A percentile compares a stretch with the other conserved stretches of the same genome.
Evolutionary conservation across 2,888 invertebrate species (phyloP).

Genomic region (Pogonocherus hispidulus): DNA sequence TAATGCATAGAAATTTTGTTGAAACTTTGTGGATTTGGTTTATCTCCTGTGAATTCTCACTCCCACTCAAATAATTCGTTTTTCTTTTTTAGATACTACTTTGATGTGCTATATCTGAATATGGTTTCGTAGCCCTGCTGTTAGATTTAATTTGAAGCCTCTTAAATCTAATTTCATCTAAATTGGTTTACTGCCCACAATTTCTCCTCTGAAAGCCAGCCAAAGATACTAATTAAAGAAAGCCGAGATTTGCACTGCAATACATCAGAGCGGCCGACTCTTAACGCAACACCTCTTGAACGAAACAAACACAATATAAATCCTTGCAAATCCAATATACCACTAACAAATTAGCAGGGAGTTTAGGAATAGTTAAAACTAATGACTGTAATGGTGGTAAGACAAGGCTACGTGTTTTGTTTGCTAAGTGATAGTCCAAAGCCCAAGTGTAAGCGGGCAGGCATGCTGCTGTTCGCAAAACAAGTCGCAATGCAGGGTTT

Average conservation of each 20-base stretch:
- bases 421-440: conserved; percentile 38
- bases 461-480: conserved; percentile 17
- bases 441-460: conserved; percentile 20
- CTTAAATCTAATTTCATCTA: too few relatives aligned
- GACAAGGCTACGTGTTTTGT: conserved; percentile 43
- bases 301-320: conserved; percentile 34
- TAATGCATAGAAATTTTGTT: too few relatives aligned
- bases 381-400: conserved; percentile 45
- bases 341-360: conserved; percentile 42
- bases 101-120: too few relatives aligned
- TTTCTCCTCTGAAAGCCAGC: neutral
- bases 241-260: too few relatives aligned
- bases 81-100: too few relatives aligned
- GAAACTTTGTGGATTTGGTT: too few relatives aligned
- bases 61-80: too few relatives aligned
- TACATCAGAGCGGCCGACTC: conserved; percentile 7
- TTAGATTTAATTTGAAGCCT: too few relatives aligned
- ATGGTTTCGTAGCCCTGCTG: too few relatives aligned
- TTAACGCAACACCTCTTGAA: conserved; percentile 11
- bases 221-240: conserved; percentile 9
- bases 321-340: conserved; percentile 43
- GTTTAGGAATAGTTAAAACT: conserved; percentile 48
- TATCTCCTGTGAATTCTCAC: too few relatives aligned
- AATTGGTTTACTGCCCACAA: too few relatives aligned
- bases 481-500: conserved; percentile 38